Percentiles rank a stretch among this genome's conserved stretches.
These are phyloP conservation scores for Leptothorax acervorum DNA, from an alignment of 2,888 invertebrate species.

Conservation along the genomic window DNA sequence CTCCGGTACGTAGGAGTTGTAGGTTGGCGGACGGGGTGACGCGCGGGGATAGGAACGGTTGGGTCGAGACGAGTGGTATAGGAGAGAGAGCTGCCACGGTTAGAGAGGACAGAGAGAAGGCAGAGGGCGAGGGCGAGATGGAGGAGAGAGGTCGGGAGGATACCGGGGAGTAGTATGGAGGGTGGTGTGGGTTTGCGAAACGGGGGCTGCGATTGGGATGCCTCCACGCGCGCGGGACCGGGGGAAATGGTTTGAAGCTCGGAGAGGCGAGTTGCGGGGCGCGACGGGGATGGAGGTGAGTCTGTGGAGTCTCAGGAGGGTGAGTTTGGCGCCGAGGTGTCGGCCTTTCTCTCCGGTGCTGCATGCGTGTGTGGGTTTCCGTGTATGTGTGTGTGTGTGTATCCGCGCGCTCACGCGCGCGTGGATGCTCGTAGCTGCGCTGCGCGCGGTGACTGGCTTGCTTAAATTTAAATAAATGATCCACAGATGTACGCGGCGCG, in stretches of 20 bases:
- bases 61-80: slow-evolving; percentile 73
- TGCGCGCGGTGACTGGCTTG: slow-evolving; percentile 62
- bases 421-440: slow-evolving; percentile 52
- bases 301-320: slow-evolving; percentile 84
- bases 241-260: slow-evolving; percentile 61
- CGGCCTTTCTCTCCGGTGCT: slow-evolving; percentile 80
- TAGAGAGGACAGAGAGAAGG: slow-evolving; percentile 59
- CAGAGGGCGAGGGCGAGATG: slow-evolving; percentile 72
- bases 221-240: slow-evolving; percentile 74
- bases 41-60: slow-evolving; percentile 67
- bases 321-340: slow-evolving; percentile 86
- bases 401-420: slow-evolving; percentile 42
- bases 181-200: slow-evolving; percentile 79
- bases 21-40: slow-evolving; percentile 75
- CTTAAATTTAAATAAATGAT: slow-evolving; percentile 81
- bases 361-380: slow-evolving; percentile 52
- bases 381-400: slow-evolving; percentile 5
- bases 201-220: slow-evolving; percentile 80
- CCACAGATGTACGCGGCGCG: slow-evolving; percentile 43
- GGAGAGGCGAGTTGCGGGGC: slow-evolving; percentile 47
- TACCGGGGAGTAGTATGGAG: slow-evolving; percentile 69
- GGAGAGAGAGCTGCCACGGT: slow-evolving; percentile 63
- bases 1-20: slow-evolving; percentile 83
- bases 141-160: slow-evolving; percentile 61
- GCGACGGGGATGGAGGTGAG: slow-evolving; percentile 82